Base-by-base conservation (phyloP, 2,113 vertebrate genomes). In the Charina bottae region DNA sequence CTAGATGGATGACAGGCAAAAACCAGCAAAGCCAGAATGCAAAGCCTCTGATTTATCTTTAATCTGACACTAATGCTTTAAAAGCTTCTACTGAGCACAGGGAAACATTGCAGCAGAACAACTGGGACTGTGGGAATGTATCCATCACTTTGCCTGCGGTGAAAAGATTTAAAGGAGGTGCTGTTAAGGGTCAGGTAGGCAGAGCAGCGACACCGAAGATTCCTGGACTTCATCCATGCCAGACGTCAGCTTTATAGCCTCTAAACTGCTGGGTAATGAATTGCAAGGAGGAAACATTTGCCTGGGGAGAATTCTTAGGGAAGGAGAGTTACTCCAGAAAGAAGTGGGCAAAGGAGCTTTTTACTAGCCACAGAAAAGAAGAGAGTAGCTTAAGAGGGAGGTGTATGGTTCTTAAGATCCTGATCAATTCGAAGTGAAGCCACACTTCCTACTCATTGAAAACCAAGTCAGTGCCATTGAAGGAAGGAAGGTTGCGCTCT, bases 181-280 rank as follows among this genome's bases (percentile, higher is more conserved):
- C 19, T 93, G 93, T 0, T 68, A 33, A 89, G 58, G 87, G 54
- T 88, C 13, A 90, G 33, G 3, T 6, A 88, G 37, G 94, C 85
- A 94, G 90, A 37, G 1, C 8, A 62, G 11, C 72, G 19, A 19
- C 17, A 78, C 15, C 17, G 15, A 78, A 2, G 6, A 83, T 87
- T 91, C 37, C 84, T 72, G 64, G 89, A 91, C 17, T 59, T 62
- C 68, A 91, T 90, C 58, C 89, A 53, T 58, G 89, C 89, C 83
- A 59, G 72, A 84, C 54, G 93, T 54, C 56, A 92, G 23, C 0
- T 46, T 28, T 6, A 86, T 58, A 0, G 86, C 87, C 62, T 89
- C 55, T 88, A 86, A 85, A 92, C n/a, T 59, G 54, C 37, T 55
- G 3, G 46, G 56, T 59, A 90, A 92, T 64, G 92, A 91, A 85